Percentiles rank a stretch among this genome's conserved stretches.
Conservation (phyloP, 2,888 invertebrate genomes). For the Orthosia gothica region DNA sequence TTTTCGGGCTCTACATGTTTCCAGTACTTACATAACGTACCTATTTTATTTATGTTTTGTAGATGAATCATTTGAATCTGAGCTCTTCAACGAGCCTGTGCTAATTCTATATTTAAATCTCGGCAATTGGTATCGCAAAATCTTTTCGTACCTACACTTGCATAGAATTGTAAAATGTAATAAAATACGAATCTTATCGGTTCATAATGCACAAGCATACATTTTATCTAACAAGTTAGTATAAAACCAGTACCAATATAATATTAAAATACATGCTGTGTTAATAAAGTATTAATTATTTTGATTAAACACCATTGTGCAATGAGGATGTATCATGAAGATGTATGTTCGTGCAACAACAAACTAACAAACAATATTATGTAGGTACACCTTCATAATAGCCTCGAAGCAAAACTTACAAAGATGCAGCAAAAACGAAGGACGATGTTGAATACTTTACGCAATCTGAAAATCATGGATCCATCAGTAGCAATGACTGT, state of each 20-base stretch:
- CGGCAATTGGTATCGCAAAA: slow-evolving; percentile 10
- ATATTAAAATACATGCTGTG: not conserved
- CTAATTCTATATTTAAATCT: slow-evolving; percentile 33
- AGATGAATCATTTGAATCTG: slow-evolving; percentile 53
- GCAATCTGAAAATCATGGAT: slow-evolving; percentile 75
- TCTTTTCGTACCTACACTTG: slow-evolving; percentile 8
- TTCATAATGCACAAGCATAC: not conserved
- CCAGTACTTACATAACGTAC: slow-evolving; percentile 43
- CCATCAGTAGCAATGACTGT: slow-evolving; percentile 72
- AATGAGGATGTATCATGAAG: slow-evolving; percentile 27
- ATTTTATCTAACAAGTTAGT: slow-evolving; percentile 2
- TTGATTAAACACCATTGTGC: slow-evolving; percentile 26
- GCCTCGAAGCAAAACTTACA: slow-evolving; percentile 42
- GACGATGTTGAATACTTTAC: slow-evolving; percentile 72
- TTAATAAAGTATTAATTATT: slow-evolving; percentile 15
- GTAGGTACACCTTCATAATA: slow-evolving; percentile 7
- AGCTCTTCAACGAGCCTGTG: slow-evolving; percentile 18
- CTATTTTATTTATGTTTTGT: slow-evolving; percentile 47
- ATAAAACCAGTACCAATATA: slow-evolving; percentile 17
- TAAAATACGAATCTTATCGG: slow-evolving; percentile 25
- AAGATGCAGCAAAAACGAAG: slow-evolving; percentile 71
- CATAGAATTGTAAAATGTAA: not conserved
- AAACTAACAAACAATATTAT: slow-evolving; percentile 30
- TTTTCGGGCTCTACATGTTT: slow-evolving; percentile 56
- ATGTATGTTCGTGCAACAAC: slow-evolving; percentile 6